A percentile compares a stretch with the other conserved stretches of the same genome.
These are phyloP conservation scores for Torymus tubicola DNA, from an alignment of 2,888 invertebrate genomes.

Conservation along the genomic window DNA sequence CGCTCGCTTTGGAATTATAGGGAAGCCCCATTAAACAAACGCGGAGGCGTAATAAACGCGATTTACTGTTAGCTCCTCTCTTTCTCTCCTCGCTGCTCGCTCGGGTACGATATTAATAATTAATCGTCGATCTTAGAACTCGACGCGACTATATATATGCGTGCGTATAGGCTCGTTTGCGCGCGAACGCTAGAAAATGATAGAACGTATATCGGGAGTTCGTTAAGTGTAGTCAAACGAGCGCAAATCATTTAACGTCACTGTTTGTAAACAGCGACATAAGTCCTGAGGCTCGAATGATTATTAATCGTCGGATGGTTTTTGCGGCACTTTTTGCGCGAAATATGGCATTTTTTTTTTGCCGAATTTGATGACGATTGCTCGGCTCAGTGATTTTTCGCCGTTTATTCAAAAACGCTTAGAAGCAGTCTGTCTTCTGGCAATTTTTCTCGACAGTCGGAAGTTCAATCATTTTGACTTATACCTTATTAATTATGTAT, in stretches of 20 bases:
- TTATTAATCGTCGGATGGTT: slow-evolving; percentile 16
- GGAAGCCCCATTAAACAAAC: too few relatives aligned
- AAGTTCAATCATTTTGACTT: too few relatives aligned
- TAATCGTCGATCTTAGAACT: slow-evolving; percentile 13
- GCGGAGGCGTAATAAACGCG: neutral
- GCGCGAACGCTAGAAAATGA: neutral
- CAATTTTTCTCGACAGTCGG: too few relatives aligned
- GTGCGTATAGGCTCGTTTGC: too few relatives aligned
- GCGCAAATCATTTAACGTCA: slow-evolving; percentile 31
- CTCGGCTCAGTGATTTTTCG: too few relatives aligned
- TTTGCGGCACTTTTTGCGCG: slow-evolving; percentile 7
- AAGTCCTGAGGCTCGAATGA: neutral
- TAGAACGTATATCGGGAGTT: neutral
- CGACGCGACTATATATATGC: neutral
- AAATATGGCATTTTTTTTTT: neutral
- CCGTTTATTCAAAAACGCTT: too few relatives aligned
- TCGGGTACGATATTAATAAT: slow-evolving; percentile 16
- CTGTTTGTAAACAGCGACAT: slow-evolving; percentile 15
- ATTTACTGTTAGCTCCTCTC: neutral
- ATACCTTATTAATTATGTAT: too few relatives aligned
- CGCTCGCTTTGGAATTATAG: too few relatives aligned
- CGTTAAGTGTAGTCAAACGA: slow-evolving; percentile 19
- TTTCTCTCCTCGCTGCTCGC: neutral
- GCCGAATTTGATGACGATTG: too few relatives aligned
- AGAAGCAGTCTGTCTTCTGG: too few relatives aligned